Base-by-base conservation (phyloP, 1,140 invertebrate species). In the Ostrea denselamellosa region DNA sequence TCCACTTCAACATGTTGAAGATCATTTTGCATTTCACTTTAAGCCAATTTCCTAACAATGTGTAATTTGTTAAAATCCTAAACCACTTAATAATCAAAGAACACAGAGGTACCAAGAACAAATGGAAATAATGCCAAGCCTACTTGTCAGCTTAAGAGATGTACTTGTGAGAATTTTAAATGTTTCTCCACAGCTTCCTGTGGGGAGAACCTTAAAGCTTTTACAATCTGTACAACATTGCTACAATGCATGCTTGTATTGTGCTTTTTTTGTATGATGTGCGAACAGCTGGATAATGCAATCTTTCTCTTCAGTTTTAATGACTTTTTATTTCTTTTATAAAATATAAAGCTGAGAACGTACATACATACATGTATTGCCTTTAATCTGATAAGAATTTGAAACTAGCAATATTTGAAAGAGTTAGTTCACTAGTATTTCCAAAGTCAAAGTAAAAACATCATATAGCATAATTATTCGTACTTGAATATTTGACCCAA, bases 101-200 rank as follows among this genome's bases (percentile, higher is more conserved):
- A 34, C 14, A 28, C 68, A 10, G 34, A 44, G n/a, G 68, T 77
- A 77, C 68, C 25, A 10, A 77, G 68, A 77, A 77, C 68, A 77
- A 77, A 77, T 77, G 68, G 68, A 77, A 14, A 34, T 25, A 17
- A 77, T 77, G 12, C 14, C 1, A 14, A 4, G 25, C 25, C 68
- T 25, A 77, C 68, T 77, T 77, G 68, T 77, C 68, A 28, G 25
- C 22, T 25, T 34, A 77, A 77, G 68, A 28, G 68, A 25, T 17
- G 25, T 77, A 77, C 68, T 77, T 77, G 68, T 77, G 25, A 77
- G 68, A 9, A 25, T 77, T 77, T 77, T 77, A 77, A 77, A 28
- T 77, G 68, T 77, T 77, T 77, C 28, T 25, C 8, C 68, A 14
- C 14, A 77, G 22, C 25, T 34, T 34, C 28, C 68, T 34, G 68